A percentile compares a stretch with the other conserved stretches of the same genome.
Conservation (phyloP, 2,113 vertebrate genomes). For the Micronisus gabar region DNA sequence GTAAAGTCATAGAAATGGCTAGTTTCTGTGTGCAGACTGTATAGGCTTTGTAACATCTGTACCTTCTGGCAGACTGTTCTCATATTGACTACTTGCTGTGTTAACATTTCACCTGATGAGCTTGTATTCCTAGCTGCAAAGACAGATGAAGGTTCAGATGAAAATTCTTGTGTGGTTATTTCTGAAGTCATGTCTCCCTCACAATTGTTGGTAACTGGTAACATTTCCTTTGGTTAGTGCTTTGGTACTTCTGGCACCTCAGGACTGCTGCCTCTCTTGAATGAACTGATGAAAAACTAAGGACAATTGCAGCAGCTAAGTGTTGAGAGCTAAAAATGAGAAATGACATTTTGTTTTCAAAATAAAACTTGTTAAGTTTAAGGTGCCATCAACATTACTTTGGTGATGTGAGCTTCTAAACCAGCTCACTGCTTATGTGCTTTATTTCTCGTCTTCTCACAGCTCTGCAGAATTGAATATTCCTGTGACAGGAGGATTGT, state of each 20-base stretch:
- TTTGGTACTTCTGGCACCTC: neutral
- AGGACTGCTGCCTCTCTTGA: neutral
- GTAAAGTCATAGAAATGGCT: neutral
- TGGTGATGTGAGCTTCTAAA: neutral
- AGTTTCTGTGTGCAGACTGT: rapidly evolving
- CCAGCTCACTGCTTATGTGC: neutral
- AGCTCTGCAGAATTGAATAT: constrained; percentile 45
- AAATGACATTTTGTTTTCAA: neutral
- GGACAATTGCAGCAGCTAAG: neutral
- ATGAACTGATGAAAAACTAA: neutral
- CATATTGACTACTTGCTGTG: neutral
- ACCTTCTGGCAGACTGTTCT: neutral
- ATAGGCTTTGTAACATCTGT: too few species aligned
- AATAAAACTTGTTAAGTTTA: neutral
- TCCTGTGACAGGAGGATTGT: constrained; percentile 58
- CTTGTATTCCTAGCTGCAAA: neutral
- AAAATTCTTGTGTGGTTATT: neutral
- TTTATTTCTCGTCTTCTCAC: neutral
- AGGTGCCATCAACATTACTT: neutral
- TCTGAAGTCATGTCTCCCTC: neutral
- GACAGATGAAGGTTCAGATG: neutral
- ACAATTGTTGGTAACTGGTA: neutral
- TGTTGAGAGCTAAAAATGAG: neutral
- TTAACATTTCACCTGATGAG: neutral
- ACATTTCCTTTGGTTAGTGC: neutral